These are phyloP conservation scores for Crossaster papposus DNA, from an alignment of 53 echinoderm and acorn worm genomes.

Conservation along the genomic window DNA sequence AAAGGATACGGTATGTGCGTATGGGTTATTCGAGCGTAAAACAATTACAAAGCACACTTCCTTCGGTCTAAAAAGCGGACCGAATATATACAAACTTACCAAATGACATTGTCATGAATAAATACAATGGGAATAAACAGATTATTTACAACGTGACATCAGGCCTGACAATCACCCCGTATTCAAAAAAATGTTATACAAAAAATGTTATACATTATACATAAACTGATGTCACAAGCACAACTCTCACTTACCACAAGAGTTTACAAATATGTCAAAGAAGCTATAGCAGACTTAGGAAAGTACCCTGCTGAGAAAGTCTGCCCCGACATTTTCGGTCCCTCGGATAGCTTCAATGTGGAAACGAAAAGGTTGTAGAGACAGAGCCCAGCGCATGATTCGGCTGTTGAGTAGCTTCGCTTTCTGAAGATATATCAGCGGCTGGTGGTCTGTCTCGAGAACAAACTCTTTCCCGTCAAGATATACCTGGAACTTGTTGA, in stretches of 20 bases:
- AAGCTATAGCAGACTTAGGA: too few species aligned
- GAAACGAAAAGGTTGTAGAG: conserved; percentile 25
- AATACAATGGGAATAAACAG: too few species aligned
- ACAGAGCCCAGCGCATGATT: conserved; percentile 52
- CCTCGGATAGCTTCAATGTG: conserved; percentile 28
- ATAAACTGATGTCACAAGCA: background rate
- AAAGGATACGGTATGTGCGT: too few species aligned
- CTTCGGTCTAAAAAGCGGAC: too few species aligned
- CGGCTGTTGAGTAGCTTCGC: conserved; percentile 40
- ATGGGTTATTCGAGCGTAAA: too few species aligned
- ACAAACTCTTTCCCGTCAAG: conserved; percentile 29
- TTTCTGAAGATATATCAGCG: conserved; percentile 20
- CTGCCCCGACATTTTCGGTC: conserved; percentile 21
- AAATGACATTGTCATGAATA: too few species aligned
- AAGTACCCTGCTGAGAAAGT: conserved; percentile 29
- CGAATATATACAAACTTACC: too few species aligned
- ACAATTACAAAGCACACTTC: too few species aligned
- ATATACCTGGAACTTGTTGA: conserved; percentile 41
- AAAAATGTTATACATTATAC: background rate
- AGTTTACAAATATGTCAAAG: too few species aligned
- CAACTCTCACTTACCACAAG: background rate
- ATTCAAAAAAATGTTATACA: background rate
- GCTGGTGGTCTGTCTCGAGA: conserved; percentile 40
- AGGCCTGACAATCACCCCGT: background rate
- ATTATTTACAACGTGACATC: too few species aligned